phyloP scores from a whole-genome alignment of 2,113 vertebrate genomes.

The Acanthochromis polyacanthus region DNA sequence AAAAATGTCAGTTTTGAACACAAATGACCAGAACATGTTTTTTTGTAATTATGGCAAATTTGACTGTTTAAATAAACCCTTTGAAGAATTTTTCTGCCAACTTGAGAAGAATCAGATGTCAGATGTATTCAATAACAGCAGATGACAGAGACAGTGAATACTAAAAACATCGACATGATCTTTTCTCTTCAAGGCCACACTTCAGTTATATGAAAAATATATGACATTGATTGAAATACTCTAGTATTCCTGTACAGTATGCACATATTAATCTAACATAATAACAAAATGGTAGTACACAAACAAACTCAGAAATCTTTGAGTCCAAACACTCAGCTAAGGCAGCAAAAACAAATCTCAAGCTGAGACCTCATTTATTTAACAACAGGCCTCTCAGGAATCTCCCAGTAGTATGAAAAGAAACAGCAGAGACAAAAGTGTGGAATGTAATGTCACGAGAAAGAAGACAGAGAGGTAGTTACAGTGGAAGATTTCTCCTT shows the following conservation, averaged over 20 bases:
- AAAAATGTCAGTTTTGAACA: too few species aligned
- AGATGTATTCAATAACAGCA: not conserved
- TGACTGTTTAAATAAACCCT: not conserved
- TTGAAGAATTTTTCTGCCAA: not conserved
- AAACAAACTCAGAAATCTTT: not conserved
- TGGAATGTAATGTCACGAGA: slow-evolving; percentile 51
- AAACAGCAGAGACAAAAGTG: slow-evolving; percentile 51
- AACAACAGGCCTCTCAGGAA: slow-evolving; percentile 53
- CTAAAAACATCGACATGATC: not conserved
- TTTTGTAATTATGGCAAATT: too few species aligned
- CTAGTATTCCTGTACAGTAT: not conserved
- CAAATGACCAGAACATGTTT: too few species aligned
- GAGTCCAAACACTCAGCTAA: not conserved
- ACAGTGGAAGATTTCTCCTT: slow-evolving; percentile 52
- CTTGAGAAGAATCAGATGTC: not conserved
- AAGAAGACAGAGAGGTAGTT: slow-evolving; percentile 50
- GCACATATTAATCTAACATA: not conserved
- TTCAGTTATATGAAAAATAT: too few species aligned
- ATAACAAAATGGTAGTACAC: not conserved
- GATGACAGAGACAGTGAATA: not conserved
- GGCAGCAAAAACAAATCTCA: slow-evolving; percentile 6
- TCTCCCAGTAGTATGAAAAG: slow-evolving; percentile 50
- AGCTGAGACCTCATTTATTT: slow-evolving; percentile 31
- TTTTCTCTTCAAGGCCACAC: not conserved
- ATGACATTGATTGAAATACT: too few species aligned